These are phyloP conservation scores for Crocallis elinguaria DNA, from an alignment of 2,888 invertebrate species.

Conservation along the genomic window DNA sequence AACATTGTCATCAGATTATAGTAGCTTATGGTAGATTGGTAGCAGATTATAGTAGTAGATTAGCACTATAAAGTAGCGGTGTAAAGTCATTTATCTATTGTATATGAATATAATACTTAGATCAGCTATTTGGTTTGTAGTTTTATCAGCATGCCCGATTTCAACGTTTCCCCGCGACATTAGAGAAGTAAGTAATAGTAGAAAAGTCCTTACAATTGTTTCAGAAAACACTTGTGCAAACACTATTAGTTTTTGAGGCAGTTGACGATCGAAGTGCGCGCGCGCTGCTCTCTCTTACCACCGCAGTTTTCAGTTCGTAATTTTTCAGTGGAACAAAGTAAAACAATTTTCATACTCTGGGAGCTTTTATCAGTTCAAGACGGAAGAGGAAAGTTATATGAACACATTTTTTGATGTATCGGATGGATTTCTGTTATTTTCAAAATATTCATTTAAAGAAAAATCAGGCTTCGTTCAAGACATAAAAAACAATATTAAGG, in stretches of 20 bases:
- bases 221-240: constrained; percentile 81
- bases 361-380: not conserved
- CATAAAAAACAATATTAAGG: no score
- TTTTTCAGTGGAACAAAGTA: constrained; percentile 25
- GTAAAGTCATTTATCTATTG: no score
- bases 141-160: not conserved
- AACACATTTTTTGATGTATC: no score
- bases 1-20: no score
- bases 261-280: constrained; percentile 55
- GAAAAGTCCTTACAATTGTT: constrained; percentile 82
- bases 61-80: no score
- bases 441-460: no score
- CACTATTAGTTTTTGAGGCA: constrained; percentile 67
- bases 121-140: no score
- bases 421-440: no score
- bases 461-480: no score
- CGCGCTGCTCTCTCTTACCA: constrained; percentile 44
- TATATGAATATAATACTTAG: no score
- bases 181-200: constrained; percentile 76
- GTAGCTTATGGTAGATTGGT: no score
- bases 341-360: not conserved
- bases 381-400: not conserved
- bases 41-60: no score
- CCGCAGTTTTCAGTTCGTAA: constrained; percentile 18
- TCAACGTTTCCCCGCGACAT: constrained; percentile 57